Evolutionary conservation across 1,140 invertebrate species (phyloP).

Genomic region (Drosophila aff.): DNA sequence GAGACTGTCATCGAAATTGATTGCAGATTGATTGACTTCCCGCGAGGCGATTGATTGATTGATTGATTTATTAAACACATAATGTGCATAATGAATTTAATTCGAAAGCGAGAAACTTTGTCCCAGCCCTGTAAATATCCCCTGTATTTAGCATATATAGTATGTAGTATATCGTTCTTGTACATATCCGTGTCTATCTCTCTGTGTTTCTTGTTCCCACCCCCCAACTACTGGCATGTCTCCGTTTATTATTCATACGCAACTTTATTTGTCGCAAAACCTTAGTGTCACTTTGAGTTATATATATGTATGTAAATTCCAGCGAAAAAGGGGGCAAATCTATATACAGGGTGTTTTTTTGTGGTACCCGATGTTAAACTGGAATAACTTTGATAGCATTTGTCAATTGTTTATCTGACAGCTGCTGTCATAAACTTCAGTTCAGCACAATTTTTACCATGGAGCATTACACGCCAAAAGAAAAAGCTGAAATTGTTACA

Average conservation of each 20-base stretch:
- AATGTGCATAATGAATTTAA: conserved; percentile 61
- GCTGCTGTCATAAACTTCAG: too few species aligned
- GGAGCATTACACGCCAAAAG: too few species aligned
- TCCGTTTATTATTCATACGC: conserved; percentile 74
- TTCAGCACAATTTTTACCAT: too few species aligned
- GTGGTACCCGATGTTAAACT: too few species aligned
- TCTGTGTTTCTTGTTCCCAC: conserved; percentile 12
- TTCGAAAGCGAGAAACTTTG: conserved; percentile 27
- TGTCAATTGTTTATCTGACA: too few species aligned
- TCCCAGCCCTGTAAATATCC: conserved; percentile 30
- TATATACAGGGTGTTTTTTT: not conserved
- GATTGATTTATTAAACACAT: conserved; percentile 61
- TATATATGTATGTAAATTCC: not conserved
- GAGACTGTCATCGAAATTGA: conserved; percentile 60
- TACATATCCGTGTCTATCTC: conserved; percentile 23
- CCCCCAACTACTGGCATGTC: conserved; percentile 32
- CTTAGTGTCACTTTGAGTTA: conserved; percentile 70
- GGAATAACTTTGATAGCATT: too few species aligned
- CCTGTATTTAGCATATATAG: conserved; percentile 9
- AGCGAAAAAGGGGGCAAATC: conserved; percentile 5
- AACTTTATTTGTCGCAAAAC: conserved; percentile 52
- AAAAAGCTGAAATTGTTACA: too few species aligned
- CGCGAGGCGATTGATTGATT: conserved; percentile 58
- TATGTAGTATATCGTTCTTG: conserved; percentile 23
- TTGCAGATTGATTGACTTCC: conserved; percentile 65